Evolutionary conservation across 2,797 vertebrate genomes (phyloP).

Genomic region (Arnoldichthys spilopterus): DNA sequence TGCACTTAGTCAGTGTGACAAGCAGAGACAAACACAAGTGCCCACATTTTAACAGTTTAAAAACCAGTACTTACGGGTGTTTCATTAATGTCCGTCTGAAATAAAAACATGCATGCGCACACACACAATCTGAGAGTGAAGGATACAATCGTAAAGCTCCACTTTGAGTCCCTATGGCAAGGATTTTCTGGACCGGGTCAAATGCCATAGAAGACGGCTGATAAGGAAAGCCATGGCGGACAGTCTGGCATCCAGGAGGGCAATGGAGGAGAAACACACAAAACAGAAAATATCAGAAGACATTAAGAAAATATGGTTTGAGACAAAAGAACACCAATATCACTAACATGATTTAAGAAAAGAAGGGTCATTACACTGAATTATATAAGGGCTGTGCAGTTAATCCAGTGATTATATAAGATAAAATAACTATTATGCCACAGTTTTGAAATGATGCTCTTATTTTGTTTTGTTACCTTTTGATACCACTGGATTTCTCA

Average conservation of each 20-base stretch:
- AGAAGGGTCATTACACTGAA: too few relatives aligned
- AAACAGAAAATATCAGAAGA: neutral
- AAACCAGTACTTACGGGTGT: slow-evolving; percentile 46
- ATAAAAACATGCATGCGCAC: slow-evolving; percentile 11
- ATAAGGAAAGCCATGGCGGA: slow-evolving; percentile 98
- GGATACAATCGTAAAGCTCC: slow-evolving; percentile 98
- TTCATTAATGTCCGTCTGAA: slow-evolving; percentile 31
- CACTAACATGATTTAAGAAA: too few relatives aligned
- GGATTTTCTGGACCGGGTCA: slow-evolving; percentile 98
- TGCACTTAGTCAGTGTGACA: slow-evolving; percentile 27
- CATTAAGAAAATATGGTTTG: neutral
- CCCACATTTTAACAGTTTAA: neutral
- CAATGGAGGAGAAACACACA: neutral
- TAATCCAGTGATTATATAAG: too few relatives aligned
- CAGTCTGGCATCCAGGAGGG: slow-evolving; percentile 79
- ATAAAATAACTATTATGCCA: too few relatives aligned
- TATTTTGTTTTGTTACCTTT: too few relatives aligned
- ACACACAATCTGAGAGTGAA: slow-evolving; percentile 69
- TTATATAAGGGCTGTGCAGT: too few relatives aligned
- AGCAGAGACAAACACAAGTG: slow-evolving; percentile 18
- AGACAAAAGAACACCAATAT: neutral
- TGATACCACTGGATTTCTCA: too few relatives aligned
- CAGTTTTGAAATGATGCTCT: too few relatives aligned
- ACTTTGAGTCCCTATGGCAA: slow-evolving; percentile 93
- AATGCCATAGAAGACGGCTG: slow-evolving; percentile 97